A percentile compares a stretch with the other conserved stretches of the same genome.
phyloP scores from a whole-genome alignment of 2,113 vertebrate species.

The Saguinus imperator region DNA sequence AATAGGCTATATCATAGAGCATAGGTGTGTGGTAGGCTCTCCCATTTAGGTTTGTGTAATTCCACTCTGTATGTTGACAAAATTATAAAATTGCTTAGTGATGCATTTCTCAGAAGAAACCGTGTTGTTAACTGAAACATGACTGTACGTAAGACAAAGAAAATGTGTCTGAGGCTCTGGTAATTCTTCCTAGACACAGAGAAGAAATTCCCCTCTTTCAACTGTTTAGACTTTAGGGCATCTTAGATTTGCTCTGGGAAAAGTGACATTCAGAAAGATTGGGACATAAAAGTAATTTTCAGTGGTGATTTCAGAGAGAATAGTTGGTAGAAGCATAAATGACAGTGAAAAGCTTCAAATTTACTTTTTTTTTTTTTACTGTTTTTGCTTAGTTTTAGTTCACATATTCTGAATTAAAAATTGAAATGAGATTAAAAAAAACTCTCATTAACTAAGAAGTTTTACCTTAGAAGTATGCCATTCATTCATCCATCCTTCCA shows the following conservation, averaged over 20 bases:
- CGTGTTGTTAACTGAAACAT: neutral
- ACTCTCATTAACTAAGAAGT: neutral
- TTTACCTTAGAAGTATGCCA: neutral
- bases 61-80: neutral
- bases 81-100: neutral
- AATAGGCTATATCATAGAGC: neutral
- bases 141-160: neutral
- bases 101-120: neutral
- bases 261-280: neutral
- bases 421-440: neutral
- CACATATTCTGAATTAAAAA: slow-evolving; percentile 31
- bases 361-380: neutral
- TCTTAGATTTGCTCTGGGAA: slow-evolving; percentile 18
- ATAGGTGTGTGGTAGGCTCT: neutral
- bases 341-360: neutral
- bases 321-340: neutral
- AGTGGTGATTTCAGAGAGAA: neutral
- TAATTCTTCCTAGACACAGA: neutral
- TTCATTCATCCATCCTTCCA: neutral
- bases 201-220: neutral
- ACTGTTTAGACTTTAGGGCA: neutral
- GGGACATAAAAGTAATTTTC: neutral
- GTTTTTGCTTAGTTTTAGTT: no score
- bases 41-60: neutral
- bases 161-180: neutral